Evolutionary conservation across 2,113 vertebrate species (phyloP).

Genomic region (Hypanus sabinus): DNA sequence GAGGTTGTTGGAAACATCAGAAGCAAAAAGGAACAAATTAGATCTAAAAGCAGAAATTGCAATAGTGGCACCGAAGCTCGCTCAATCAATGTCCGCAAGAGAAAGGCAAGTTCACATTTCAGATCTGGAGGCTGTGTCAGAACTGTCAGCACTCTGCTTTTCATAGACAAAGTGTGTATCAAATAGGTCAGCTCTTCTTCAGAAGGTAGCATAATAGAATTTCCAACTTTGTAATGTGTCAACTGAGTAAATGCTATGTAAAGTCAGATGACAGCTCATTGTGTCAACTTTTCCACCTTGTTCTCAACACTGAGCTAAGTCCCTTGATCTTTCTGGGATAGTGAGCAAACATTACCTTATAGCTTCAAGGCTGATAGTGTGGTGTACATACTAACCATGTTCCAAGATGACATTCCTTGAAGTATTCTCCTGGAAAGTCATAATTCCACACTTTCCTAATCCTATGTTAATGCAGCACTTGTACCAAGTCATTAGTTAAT

Average conservation of each 20-base stretch:
- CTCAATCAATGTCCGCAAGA: neutral
- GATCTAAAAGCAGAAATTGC: neutral
- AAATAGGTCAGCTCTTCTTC: neutral
- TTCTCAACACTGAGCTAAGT: neutral
- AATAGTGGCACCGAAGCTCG: neutral
- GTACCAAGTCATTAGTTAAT: neutral
- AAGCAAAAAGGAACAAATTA: neutral
- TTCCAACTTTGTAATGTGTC: neutral
- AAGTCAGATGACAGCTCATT: neutral
- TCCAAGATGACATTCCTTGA: neutral
- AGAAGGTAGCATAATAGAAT: neutral
- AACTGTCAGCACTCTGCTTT: neutral
- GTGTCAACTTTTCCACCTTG: neutral
- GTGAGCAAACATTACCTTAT: neutral
- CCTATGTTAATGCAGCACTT: neutral
- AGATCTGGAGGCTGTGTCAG: neutral
- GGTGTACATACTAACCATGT: neutral
- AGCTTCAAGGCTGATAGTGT: too few species aligned
- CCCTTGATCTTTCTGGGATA: neutral
- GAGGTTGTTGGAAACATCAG: neutral
- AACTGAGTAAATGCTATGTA: neutral
- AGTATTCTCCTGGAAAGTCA: neutral
- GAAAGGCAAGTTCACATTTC: neutral
- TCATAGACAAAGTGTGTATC: neutral
- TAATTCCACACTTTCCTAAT: neutral